Evolutionary conservation across 1,140 invertebrate genomes (phyloP).

Genomic region (Tetramorium parvispinum): DNA sequence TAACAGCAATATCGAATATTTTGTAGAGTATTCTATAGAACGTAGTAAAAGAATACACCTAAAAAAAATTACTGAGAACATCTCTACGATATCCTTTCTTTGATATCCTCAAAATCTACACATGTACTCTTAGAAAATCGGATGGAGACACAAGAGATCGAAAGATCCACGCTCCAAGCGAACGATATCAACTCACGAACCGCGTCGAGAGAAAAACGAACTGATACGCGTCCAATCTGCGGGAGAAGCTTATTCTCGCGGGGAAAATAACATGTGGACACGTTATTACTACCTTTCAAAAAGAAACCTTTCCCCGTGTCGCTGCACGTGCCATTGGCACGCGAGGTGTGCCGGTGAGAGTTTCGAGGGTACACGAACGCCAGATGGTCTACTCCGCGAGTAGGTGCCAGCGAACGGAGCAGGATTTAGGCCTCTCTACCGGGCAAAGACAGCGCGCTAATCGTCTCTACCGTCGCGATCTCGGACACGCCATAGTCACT

Average conservation of each 20-base stretch:
- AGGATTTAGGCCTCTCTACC: neutral
- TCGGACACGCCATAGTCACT: neutral
- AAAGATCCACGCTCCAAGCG: neutral
- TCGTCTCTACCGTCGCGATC: neutral
- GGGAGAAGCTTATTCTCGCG: neutral
- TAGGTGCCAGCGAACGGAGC: neutral
- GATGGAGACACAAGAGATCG: neutral
- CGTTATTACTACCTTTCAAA: constrained; percentile 17
- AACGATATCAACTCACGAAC: neutral
- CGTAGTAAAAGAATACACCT: too few relatives aligned
- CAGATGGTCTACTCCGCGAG: neutral
- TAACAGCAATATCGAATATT: too few relatives aligned
- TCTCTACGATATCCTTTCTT: too few relatives aligned
- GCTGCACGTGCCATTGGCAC: neutral
- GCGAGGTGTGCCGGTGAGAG: neutral
- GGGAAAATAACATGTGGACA: neutral
- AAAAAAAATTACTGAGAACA: too few relatives aligned
- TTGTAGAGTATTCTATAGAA: too few relatives aligned
- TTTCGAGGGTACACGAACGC: neutral
- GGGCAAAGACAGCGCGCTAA: neutral
- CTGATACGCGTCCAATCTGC: neutral
- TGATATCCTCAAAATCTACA: too few relatives aligned
- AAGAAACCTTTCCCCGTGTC: constrained; percentile 23
- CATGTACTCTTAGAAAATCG: too few relatives aligned
- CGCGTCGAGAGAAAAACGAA: neutral